Evolutionary conservation across 2,797 vertebrate species (phyloP).

Genomic region (Muraenolepis orangiensis): DNA sequence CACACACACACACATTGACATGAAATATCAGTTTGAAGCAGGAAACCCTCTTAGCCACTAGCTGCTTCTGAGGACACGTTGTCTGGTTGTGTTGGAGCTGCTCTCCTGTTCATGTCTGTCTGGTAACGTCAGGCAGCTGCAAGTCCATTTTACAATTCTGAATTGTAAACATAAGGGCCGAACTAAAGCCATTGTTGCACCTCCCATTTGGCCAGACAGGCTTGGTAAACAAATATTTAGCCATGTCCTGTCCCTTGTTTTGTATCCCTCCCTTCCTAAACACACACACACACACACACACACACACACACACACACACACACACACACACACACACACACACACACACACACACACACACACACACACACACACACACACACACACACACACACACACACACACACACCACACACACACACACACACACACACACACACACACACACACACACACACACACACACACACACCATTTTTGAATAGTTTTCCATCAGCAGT

Average conservation of each 20-base stretch:
- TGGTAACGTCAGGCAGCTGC: too few species aligned
- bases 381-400: constrained; percentile 18
- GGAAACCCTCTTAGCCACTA: too few species aligned
- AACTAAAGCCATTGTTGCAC: too few species aligned
- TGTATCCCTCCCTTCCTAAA: not conserved
- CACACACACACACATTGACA: too few species aligned
- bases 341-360: constrained; percentile 15
- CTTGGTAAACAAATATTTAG: not conserved
- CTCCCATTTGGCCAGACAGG: not conserved
- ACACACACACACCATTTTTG: constrained; percentile 31
- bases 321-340: constrained; percentile 15
- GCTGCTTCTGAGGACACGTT: too few species aligned
- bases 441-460: constrained; percentile 14
- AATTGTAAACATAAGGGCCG: too few species aligned
- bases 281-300: constrained; percentile 15
- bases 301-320: constrained; percentile 15
- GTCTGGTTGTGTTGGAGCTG: too few species aligned
- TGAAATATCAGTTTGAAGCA: too few species aligned
- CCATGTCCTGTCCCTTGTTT: not conserved
- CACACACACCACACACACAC: constrained; percentile 13
- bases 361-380: constrained; percentile 15
- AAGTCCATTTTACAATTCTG: too few species aligned
- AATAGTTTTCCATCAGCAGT: constrained; percentile 56
- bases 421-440: constrained; percentile 15
- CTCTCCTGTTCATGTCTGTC: too few species aligned